Conservation (phyloP, 2,888 invertebrate species). For the Biston betularia region DNA sequence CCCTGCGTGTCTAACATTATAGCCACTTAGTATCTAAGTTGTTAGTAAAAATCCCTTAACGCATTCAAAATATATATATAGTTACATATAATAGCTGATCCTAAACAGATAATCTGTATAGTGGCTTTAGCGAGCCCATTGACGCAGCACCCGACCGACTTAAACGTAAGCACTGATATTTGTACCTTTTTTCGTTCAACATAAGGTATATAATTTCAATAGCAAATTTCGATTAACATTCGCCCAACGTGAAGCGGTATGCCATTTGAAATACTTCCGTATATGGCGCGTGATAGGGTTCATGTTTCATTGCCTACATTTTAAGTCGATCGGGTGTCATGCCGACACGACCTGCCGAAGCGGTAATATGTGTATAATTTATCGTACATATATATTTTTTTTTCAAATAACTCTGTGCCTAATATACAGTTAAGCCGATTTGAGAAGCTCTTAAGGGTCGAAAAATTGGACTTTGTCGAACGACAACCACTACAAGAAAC, state of each 20-base stretch:
- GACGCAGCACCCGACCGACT: background rate
- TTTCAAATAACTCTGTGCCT: constrained; percentile 80
- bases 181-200: too few species aligned
- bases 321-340: background rate
- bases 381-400: constrained; percentile 76
- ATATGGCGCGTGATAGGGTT: background rate
- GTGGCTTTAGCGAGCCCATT: background rate
- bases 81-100: constrained; percentile 75
- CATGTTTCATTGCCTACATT: background rate
- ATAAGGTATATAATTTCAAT: background rate
- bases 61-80: constrained; percentile 85
- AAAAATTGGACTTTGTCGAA: constrained; percentile 54
- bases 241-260: background rate
- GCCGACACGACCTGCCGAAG: background rate
- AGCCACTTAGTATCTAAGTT: constrained; percentile 79
- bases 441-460: constrained; percentile 79
- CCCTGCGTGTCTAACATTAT: constrained; percentile 67
- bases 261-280: background rate
- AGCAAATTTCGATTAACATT: background rate
- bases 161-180: background rate
- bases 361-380: constrained; percentile 68
- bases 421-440: constrained; percentile 84
- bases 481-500: constrained; percentile 62
- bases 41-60: constrained; percentile 86
- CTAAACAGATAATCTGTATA: constrained; percentile 77